Conservation (phyloP, 2,797 vertebrate genomes). For the Anniella stebbinsi region DNA sequence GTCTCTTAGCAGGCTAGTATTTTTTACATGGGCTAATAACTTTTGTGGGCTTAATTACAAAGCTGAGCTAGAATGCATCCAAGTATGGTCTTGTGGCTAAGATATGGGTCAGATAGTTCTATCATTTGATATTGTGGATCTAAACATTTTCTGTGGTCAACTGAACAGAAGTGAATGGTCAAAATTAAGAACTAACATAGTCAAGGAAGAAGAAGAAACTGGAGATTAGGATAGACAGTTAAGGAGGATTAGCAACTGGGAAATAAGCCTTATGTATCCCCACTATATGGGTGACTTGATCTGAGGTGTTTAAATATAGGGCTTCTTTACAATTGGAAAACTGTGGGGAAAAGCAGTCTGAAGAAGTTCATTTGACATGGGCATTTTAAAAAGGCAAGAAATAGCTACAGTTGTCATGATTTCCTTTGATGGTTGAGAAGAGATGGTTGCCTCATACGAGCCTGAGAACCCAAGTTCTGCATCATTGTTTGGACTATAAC, state of each 20-base stretch:
- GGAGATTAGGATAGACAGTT: not conserved
- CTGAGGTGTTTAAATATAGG: not conserved
- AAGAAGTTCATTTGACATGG: not conserved
- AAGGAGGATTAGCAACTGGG: not conserved
- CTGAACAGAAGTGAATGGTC: not conserved
- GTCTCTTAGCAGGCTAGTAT: too few relatives aligned
- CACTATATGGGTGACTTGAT: not conserved
- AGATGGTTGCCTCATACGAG: not conserved
- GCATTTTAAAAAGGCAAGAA: not conserved
- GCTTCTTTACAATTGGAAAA: not conserved
- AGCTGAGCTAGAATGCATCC: not conserved
- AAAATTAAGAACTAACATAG: not conserved
- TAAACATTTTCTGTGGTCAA: not conserved
- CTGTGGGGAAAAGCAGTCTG: not conserved
- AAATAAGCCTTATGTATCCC: not conserved
- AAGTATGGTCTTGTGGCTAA: not conserved
- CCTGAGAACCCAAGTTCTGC: too few relatives aligned
- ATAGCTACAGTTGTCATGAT: not conserved
- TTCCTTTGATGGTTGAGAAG: not conserved
- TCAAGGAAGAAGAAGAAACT: not conserved
- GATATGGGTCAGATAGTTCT: not conserved
- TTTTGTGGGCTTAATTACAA: too few relatives aligned
- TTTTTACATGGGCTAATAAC: too few relatives aligned
- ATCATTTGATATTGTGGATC: not conserved
- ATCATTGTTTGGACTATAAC: not conserved